Evolutionary conservation across 2,113 vertebrate species (phyloP).

Genomic region (Sinocyclocheilus anophthalmus): DNA sequence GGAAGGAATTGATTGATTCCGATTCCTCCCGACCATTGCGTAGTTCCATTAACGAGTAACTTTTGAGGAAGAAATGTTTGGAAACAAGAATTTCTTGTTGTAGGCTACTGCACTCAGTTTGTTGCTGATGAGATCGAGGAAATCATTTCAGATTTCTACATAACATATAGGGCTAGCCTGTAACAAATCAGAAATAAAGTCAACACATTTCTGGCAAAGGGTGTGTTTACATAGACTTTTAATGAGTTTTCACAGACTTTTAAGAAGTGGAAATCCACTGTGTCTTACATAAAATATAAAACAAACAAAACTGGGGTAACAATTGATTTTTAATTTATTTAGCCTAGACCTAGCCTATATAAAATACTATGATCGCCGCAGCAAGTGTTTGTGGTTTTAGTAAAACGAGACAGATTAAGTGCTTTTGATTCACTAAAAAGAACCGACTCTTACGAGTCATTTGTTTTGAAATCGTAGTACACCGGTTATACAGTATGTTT

Average conservation of each 20-base stretch:
- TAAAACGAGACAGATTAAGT: neutral
- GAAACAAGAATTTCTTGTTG: neutral
- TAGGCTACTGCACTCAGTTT: neutral
- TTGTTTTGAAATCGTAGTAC: neutral
- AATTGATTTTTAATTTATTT: neutral
- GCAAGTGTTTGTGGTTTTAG: neutral
- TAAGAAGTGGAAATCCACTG: neutral
- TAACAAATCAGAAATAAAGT: neutral
- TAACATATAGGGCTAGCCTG: neutral
- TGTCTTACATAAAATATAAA: neutral
- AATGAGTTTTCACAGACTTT: constrained; percentile 1
- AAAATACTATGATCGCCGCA: neutral
- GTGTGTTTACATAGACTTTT: neutral
- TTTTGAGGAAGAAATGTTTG: neutral
- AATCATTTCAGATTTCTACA: neutral
- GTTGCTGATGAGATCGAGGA: neutral
- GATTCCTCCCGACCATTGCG: neutral
- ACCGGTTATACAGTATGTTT: neutral
- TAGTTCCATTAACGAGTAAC: neutral
- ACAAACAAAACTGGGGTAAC: neutral
- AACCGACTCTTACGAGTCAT: neutral
- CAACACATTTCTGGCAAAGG: neutral
- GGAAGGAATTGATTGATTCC: neutral
- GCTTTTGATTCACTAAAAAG: constrained; percentile 8
- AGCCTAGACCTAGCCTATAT: neutral